These are phyloP conservation scores for Amniataba percoides DNA, from an alignment of 2,797 vertebrate genomes.

Conservation along the genomic window DNA sequence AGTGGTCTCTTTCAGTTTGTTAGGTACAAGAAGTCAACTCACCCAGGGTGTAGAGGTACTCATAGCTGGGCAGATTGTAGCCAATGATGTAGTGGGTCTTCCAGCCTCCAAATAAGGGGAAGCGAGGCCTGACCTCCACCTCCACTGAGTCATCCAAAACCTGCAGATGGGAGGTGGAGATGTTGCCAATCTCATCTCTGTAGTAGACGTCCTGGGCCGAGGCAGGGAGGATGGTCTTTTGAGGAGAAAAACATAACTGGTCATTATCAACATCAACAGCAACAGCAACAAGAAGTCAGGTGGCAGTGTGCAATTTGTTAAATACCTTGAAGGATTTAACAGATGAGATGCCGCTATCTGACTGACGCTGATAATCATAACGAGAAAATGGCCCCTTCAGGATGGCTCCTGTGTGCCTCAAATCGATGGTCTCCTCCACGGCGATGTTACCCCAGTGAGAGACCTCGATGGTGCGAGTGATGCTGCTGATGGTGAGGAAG, in stretches of 20 bases:
- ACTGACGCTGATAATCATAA: constrained; percentile 98
- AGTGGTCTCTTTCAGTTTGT: not conserved
- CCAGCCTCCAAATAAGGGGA: constrained; percentile 98
- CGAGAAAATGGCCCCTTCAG: constrained; percentile 97
- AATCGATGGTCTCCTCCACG: constrained; percentile 95
- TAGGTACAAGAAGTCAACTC: constrained; percentile 50
- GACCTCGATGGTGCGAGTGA: constrained; percentile 95
- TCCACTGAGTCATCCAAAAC: constrained; percentile 97
- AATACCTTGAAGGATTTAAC: constrained; percentile 96
- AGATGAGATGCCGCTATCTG: constrained; percentile 98
- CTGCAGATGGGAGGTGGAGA: constrained; percentile 97
- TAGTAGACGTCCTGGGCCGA: constrained; percentile 99
- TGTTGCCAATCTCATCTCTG: constrained; percentile 98
- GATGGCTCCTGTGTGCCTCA: constrained; percentile 95
- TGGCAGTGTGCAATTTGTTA: not conserved
- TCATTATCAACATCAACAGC: not conserved
- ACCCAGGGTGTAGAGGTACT: constrained; percentile 98
- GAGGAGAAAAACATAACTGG: constrained; percentile 1
- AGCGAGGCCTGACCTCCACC: constrained; percentile 97
- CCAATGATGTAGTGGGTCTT: constrained; percentile 98
- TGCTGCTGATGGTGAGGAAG: constrained; percentile 96
- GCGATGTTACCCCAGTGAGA: constrained; percentile 99
- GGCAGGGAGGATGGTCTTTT: constrained; percentile 97
- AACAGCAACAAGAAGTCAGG: not conserved
- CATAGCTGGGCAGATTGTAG: constrained; percentile 98